Evolutionary conservation across 2,113 vertebrate genomes (phyloP), one percentile per base, ranked within the genome.

Genomic region (Nycticryphes semicollaris): DNA sequence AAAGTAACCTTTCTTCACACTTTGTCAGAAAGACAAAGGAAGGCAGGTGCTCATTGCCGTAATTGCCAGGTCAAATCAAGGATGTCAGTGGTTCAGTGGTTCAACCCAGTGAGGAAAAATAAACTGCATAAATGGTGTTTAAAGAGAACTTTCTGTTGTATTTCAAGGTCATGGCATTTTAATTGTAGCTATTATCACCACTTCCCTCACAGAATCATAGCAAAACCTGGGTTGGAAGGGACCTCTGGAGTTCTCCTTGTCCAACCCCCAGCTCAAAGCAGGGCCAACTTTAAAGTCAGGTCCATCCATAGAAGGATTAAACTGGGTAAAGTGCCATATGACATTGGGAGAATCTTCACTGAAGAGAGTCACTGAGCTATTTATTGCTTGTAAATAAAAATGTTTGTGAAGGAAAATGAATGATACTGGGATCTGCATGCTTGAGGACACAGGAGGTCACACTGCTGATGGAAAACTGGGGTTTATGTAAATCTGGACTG

Each of bases 1-100:
- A 91, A 89, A 95, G 94, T 37, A 93, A 84, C 89, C 39, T 87
- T 95, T 91, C 54, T 74, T 87, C 76, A 53, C 75, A 39, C 25
- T 6, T 90, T 3, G 0, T 30, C 16, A 24, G 69, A 76, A 95
- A 62, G 53, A 81, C 12, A 75, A 93, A 72, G 79, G 82, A 23
- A 77, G 92, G 45, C 69, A 73, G 70, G 54, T 89, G 70, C 59
- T 57, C 17, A 7, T 6, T 59, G 39, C 31, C 47, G 7, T 53
- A 66, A 70, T 10, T 35, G 82, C 59, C 75, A 62, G 86, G 89
- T 60, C 93, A 89, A 82, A 91, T 67, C 57, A 84, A 76, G 37
- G 25, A 37, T 82, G 37, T 66, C 63, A 20, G 28, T 48, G 47
- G 37, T 63, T 66, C 63, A 20, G 28, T 48, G 47, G 37, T 63